Conservation (phyloP, 2,888 invertebrate genomes). For the Dryobotodes eremita region DNA sequence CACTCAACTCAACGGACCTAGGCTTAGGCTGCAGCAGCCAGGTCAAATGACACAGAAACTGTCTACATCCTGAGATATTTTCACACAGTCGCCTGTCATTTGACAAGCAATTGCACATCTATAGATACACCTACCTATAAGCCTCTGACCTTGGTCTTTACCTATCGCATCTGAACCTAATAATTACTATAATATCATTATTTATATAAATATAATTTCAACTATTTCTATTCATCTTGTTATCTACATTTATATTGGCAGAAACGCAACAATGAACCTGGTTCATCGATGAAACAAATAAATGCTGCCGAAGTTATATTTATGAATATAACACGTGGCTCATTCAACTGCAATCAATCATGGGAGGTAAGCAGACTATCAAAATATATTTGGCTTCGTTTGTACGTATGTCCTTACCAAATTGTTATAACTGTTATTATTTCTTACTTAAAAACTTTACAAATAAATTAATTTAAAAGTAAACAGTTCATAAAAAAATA, state of each 20-base stretch:
- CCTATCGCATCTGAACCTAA: conserved; percentile 50
- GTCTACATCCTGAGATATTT: conserved; percentile 1
- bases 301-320: conserved; percentile 46
- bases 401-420: conserved; percentile 32
- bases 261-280: conserved; percentile 54
- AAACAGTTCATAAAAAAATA: conserved; percentile 68
- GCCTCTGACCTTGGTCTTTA: conserved; percentile 53
- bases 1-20: conserved; percentile 42
- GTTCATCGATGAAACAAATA: conserved; percentile 54
- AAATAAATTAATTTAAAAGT: conserved; percentile 53
- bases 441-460: conserved; percentile 32
- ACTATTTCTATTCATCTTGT: conserved; percentile 44
- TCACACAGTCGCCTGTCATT: conserved; percentile 10
- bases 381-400: conserved; percentile 66
- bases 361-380: conserved; percentile 50
- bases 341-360: conserved; percentile 40
- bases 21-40: conserved; percentile 10
- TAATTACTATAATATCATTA: conserved; percentile 46
- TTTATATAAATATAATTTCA: conserved; percentile 49
- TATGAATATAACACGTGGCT: conserved; percentile 25
- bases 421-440: conserved; percentile 28
- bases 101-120: conserved; percentile 31
- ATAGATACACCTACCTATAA: conserved; percentile 34
- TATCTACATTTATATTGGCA: conserved; percentile 47
- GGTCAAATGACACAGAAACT: conserved; percentile 12